These are phyloP conservation scores for Athalia circularis DNA, from an alignment of 2,888 invertebrate genomes.

Conservation along the genomic window DNA sequence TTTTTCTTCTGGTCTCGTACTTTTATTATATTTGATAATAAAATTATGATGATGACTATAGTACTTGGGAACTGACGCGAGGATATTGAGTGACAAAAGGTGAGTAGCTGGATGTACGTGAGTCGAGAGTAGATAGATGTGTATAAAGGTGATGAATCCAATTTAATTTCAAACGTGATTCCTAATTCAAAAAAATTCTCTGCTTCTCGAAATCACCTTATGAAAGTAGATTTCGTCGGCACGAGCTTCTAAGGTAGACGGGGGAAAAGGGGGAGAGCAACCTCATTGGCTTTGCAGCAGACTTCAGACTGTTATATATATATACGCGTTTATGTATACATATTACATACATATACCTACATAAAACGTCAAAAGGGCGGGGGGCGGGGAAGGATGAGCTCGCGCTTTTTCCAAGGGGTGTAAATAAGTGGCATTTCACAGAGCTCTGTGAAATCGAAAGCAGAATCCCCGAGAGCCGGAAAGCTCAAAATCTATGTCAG, in stretches of 20 bases:
- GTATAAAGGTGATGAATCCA: neutral
- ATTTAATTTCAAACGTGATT: slow-evolving; percentile 1
- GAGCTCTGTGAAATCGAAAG: slow-evolving; percentile 43
- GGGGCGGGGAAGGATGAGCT: too few relatives aligned
- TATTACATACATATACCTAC: too few relatives aligned
- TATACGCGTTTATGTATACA: neutral
- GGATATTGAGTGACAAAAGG: neutral
- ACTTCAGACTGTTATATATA: neutral
- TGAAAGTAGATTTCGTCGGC: slow-evolving; percentile 24
- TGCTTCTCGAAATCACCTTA: neutral
- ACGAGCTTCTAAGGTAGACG: neutral
- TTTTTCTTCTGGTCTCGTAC: too few relatives aligned
- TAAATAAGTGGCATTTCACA: slow-evolving; percentile 41
- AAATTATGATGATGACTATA: neutral
- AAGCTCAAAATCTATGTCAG: slow-evolving; percentile 35
- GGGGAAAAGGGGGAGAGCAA: neutral
- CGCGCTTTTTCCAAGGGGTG: slow-evolving; percentile 1
- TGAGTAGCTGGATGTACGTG: neutral
- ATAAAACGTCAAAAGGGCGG: neutral
- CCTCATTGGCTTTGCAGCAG: neutral
- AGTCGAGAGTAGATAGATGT: neutral
- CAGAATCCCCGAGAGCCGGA: slow-evolving; percentile 30
- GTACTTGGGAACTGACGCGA: neutral
- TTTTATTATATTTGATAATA: too few relatives aligned
- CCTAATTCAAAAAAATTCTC: neutral